These are phyloP conservation scores for Cataglyphis albicans DNA, from an alignment of 2,888 invertebrate genomes.

Conservation along the genomic window DNA sequence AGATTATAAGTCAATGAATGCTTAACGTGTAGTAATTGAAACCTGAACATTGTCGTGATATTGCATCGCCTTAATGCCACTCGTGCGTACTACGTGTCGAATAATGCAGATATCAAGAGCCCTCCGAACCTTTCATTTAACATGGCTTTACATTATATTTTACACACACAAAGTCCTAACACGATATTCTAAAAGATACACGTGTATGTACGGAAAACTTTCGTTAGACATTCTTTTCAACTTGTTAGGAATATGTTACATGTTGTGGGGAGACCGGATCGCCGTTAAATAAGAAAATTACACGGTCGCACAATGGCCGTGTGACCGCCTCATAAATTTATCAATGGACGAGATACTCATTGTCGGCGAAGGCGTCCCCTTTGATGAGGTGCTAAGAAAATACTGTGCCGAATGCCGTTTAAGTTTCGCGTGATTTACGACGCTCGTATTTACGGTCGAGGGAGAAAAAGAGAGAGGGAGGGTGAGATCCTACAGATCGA, in stretches of 20 bases:
- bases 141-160: background rate
- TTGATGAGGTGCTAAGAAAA: slow-evolving; percentile 81
- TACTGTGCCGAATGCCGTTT: slow-evolving; percentile 74
- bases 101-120: background rate
- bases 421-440: slow-evolving; percentile 77
- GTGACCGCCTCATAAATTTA: slow-evolving; percentile 55
- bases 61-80: background rate
- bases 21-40: slow-evolving; percentile 69
- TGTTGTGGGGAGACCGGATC: background rate
- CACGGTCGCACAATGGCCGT: slow-evolving; percentile 17
- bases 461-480: background rate
- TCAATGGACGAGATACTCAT: slow-evolving; percentile 44
- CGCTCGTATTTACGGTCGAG: slow-evolving; percentile 39
- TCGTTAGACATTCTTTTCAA: background rate
- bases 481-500: slow-evolving; percentile 67
- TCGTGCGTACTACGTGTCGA: background rate
- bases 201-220: background rate
- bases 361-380: slow-evolving; percentile 51
- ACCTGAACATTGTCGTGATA: slow-evolving; percentile 50
- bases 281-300: slow-evolving; percentile 47
- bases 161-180: background rate
- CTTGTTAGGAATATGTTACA: background rate
- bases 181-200: slow-evolving; percentile 1
- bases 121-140: slow-evolving; percentile 4
- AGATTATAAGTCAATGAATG: slow-evolving; percentile 65